Evolutionary conservation across 1,140 invertebrate genomes (phyloP).

Genomic region (Zaprionus kolodkinae): DNA sequence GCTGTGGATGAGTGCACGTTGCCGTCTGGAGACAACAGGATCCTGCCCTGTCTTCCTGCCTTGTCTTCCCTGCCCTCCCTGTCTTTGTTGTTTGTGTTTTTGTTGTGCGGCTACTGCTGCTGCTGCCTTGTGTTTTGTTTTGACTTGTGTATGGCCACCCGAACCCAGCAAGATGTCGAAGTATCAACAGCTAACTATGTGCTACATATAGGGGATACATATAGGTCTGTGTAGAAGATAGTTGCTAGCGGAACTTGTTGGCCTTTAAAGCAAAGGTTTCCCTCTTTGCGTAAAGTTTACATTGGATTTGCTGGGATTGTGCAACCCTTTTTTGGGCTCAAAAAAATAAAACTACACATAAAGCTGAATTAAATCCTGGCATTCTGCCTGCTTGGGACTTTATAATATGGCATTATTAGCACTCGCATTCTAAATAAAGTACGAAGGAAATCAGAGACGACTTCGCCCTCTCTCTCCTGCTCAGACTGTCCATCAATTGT

Average conservation of each 20-base stretch:
- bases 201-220: constrained; percentile 11
- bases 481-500: constrained; percentile 62
- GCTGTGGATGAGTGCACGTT: constrained; percentile 66
- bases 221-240: constrained; percentile 1
- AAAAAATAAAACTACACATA: constrained; percentile 57
- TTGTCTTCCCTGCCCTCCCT: neutral
- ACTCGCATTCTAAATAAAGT: constrained; percentile 54
- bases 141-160: constrained; percentile 37
- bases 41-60: constrained; percentile 16
- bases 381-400: constrained; percentile 15
- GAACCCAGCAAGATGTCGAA: constrained; percentile 29
- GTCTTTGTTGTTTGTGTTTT: constrained; percentile 34
- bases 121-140: constrained; percentile 53
- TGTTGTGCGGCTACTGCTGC: neutral
- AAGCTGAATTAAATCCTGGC: constrained; percentile 43
- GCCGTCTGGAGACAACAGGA: neutral
- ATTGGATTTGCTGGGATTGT: constrained; percentile 10
- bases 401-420: constrained; percentile 54
- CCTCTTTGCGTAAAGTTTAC: constrained; percentile 13
- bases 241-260: constrained; percentile 5
- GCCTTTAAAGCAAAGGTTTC: constrained; percentile 5
- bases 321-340: constrained; percentile 42
- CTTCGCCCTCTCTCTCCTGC: constrained; percentile 12
- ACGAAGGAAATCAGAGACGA: constrained; percentile 38
- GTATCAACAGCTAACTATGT: constrained; percentile 39